Base-by-base conservation (phyloP, 2,888 invertebrate species). In the Agapetus fuscipes region DNA sequence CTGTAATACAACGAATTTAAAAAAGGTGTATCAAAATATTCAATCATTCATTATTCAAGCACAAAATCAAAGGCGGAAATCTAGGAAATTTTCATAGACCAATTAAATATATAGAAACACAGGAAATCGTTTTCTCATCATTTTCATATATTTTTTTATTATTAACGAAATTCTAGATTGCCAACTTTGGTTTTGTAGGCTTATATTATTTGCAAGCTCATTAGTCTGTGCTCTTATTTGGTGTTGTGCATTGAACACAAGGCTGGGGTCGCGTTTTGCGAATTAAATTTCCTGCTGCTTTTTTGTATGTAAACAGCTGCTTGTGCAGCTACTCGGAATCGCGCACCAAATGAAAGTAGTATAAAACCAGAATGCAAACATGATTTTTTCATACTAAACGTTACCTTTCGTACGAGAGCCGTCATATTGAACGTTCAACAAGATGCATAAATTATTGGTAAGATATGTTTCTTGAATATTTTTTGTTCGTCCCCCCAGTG, bases 221-320 rank as follows among this genome's bases (percentile, higher is more conserved):
- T 20, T 20, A 4, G 4, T 20, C n/a, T n/a, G 15, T 33, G 17
- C 20, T 17, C 33, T 33, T 33, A 33, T 33, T 33, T 33, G 33
- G 33, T 11, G 17, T 11, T 33, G 20, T 33, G 33, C 17, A 33
- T 17, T 17, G 33, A 17, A 33, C 4, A 9, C 33, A 17, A 33
- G 33, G 33, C 20, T 17, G 6, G 10, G 17, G 33, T 30, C 31
- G 13, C 10, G 33, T 11, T 15, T 30, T 20, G 5, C 9, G 20
- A 4, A 20, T 20, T 20, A 9, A 6, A 20, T 6, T 9, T 4
- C 9, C 4, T 20, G 5, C 9, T 20, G 20, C 20, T 4, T 6
- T 6, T 20, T 20, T 20, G 9, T 20, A 9, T 20, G 9, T 9
- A 9, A 20, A 9, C 9, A 20, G 20, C 5, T 20, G 9, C 20